Evolutionary conservation across 2,113 vertebrate species (phyloP), one percentile per base, ranked within the genome.

Genomic region (Vulpes ferrilata): DNA sequence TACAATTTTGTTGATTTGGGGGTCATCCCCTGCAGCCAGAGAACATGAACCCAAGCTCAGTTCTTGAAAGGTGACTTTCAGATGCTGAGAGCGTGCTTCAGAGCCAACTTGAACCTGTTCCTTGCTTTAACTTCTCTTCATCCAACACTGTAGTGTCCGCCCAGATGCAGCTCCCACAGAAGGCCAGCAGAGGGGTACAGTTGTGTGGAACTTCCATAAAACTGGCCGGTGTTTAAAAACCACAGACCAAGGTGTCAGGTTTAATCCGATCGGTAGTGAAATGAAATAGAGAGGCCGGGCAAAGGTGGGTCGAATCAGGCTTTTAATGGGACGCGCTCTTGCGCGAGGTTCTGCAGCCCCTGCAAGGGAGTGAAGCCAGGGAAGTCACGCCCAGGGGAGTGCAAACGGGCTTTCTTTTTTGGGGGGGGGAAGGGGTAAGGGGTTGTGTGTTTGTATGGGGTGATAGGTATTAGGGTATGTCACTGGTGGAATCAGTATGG

Each of bases 181-280:
- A 6, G 62, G 74, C 92, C 98, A 96, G 87, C 62, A 97, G 74
- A 81, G 84, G 83, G 79, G 67, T 1, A 59, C n/a, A 9, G 3
- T 64, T 32, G 64, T 19, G 35, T 16, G 16, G 32, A 55, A 19
- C 12, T 2, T 96, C 7, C 32, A 0, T 51, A 88, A 86, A 94
- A 35, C n/a, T 9, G 1, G 5, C 67, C 27, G 19, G 35, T n/a
- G 6, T 16, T 59, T 71, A 35, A 78, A 91, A 92, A 35, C 25
- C 73, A 20, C 30, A 76, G 19, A 73, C n/a, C 60, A 25, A 9
- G 10, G 11, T 43, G 43, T 43, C 43, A 43, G 43, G 43, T 43
- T 43, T 43, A 43, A 43, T 43, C 43, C 43, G 1, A 43, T 43
- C 5, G 43, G 43, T 43, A 43, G 43, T 43, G 43, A 43, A 43